A percentile compares a stretch with the other conserved stretches of the same genome.
Evolutionary conservation across 1,140 invertebrate species (phyloP).

Genomic region (Proales similis): DNA sequence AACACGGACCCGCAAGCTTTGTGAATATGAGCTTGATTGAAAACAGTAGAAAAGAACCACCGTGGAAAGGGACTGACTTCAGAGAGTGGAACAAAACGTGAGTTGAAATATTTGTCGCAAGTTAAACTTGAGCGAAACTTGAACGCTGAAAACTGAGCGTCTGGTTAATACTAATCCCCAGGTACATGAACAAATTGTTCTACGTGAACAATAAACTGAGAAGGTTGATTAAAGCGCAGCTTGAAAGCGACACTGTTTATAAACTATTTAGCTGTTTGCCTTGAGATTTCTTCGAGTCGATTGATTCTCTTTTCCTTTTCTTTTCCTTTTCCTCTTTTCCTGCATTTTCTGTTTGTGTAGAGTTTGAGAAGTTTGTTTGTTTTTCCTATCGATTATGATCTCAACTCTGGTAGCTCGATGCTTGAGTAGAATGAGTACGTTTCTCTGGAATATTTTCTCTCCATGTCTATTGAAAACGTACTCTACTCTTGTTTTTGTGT

Average conservation of each 20-base stretch:
- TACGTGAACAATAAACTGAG: constrained; percentile 32
- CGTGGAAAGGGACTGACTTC: constrained; percentile 44
- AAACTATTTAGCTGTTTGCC: neutral
- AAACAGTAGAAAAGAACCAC: constrained; percentile 41
- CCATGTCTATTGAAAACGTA: no score
- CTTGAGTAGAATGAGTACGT: no score
- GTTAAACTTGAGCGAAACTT: neutral
- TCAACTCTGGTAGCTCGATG: no score
- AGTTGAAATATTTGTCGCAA: constrained; percentile 22
- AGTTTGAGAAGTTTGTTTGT: neutral
- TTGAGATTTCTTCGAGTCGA: neutral
- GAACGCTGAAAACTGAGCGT: neutral
- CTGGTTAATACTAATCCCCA: constrained; percentile 5
- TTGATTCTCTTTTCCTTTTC: neutral
- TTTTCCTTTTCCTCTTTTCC: constrained; percentile 1
- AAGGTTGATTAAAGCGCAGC: no score
- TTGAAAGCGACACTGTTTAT: neutral
- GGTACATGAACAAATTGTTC: constrained; percentile 30
- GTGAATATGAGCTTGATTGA: constrained; percentile 45
- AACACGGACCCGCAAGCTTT: constrained; percentile 42
- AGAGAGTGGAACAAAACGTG: constrained; percentile 50
- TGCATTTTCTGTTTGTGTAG: neutral
- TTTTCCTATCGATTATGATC: no score
- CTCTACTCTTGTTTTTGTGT: no score
- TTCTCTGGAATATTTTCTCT: no score